Evolutionary conservation across 1,140 invertebrate species (phyloP).

Genomic region (Brachystomella parvula): DNA sequence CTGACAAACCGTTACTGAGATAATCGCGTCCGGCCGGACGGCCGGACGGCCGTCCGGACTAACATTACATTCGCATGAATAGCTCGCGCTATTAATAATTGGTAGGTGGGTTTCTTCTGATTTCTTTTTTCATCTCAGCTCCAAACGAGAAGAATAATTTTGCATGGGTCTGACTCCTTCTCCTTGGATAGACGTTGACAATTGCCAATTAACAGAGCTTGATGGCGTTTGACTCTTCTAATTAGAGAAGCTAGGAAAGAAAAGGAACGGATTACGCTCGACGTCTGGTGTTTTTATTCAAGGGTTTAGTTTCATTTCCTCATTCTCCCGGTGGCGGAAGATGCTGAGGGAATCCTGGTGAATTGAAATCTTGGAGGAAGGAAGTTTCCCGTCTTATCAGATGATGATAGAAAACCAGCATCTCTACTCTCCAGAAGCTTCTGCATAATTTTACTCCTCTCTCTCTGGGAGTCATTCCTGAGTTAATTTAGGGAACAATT

Average conservation of each 20-base stretch:
- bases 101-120: too few relatives aligned
- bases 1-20: too few relatives aligned
- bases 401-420: neutral
- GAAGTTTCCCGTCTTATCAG: neutral
- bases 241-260: neutral
- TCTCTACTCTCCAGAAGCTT: neutral
- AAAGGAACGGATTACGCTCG: neutral
- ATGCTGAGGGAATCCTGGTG: too few relatives aligned
- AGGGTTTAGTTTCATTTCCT: neutral
- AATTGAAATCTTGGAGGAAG: too few relatives aligned
- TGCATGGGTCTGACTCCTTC: neutral
- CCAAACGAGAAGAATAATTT: slow-evolving; percentile 1
- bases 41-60: too few relatives aligned
- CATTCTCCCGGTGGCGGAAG: neutral
- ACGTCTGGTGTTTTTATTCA: neutral
- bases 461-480: neutral
- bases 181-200: slow-evolving; percentile 27
- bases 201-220: slow-evolving; percentile 29
- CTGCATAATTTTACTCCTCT: neutral
- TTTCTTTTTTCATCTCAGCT: neutral
- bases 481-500: neutral
- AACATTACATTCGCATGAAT: too few relatives aligned
- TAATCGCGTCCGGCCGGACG: too few relatives aligned
- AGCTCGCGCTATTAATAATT: too few relatives aligned
- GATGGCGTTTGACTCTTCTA: slow-evolving; percentile 16